Base-by-base conservation (phyloP, 2,113 vertebrate species). In the Hippoglossus stenolepis region DNA sequence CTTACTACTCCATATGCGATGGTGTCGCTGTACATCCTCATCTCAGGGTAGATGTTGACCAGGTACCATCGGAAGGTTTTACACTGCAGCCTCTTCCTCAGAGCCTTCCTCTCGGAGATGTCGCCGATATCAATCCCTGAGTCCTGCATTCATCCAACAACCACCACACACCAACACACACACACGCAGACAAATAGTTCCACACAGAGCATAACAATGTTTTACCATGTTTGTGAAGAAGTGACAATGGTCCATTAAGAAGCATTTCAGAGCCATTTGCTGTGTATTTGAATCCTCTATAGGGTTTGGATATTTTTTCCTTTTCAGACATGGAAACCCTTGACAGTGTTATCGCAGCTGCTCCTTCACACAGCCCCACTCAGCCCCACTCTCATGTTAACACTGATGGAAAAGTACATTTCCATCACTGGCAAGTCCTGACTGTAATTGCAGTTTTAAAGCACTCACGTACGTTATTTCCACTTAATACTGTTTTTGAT, bases 11-110 rank as follows among this genome's bases (percentile, higher is more conserved):
- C 98, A 0, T 99, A 99, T 81, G 97, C 97, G 0, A 97, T 84
- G 31, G 95, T 99, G 82, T 99, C 97, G 0, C 96, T 96, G 82
- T 99, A 99, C 96, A 97, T 97, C 86, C 97, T 96, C 98, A 99
- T 99, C 90, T 99, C 97, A 0, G 98, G 96, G 85, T 99, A 99
- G 82, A 99, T 97, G 20, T 96, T 99, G 92, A 98, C 97, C 83
- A 99, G 95, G 73, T 99, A 99, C 98, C 98, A 99, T 14, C 97
- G 94, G 75, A 99, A 99, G 6, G 97, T 99, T 93, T 98, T 99
- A 90, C 98, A 99, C 82, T 97, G 96, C 35, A 99, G 95, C 82
- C 95, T 96, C 43, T 98, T 99, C 90, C 98, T 95, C 78, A 99
- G 90, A 45, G 97, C 97, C 86, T 98, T 98, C 88, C 98, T 95